These are phyloP conservation scores for Thunnus albacares DNA, from an alignment of 2,797 vertebrate species.

Conservation along the genomic window DNA sequence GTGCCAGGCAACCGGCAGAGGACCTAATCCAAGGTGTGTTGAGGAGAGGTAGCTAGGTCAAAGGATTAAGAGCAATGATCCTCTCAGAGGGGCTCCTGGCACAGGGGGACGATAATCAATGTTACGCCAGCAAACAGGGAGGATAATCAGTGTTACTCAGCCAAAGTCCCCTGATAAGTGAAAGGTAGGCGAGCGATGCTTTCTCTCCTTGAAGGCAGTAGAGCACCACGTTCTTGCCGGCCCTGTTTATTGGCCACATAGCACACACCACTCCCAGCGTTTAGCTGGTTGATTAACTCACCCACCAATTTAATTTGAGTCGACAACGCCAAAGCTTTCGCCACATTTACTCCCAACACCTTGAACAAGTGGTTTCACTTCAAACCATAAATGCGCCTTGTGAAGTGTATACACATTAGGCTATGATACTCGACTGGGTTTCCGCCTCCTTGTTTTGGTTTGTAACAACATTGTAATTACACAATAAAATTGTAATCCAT, in stretches of 20 bases:
- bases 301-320: constrained; percentile 36
- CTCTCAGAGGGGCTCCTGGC: constrained; percentile 81
- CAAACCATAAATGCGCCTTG: constrained; percentile 8
- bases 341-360: not conserved
- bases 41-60: constrained; percentile 82
- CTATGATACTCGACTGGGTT: not conserved
- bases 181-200: constrained; percentile 57
- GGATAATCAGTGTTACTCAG: constrained; percentile 80
- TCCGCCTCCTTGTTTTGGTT: constrained; percentile 17
- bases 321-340: not conserved
- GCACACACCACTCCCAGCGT: constrained; percentile 28
- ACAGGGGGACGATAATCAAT: constrained; percentile 79
- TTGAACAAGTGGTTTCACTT: constrained; percentile 19
- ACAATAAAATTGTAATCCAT: constrained; percentile 29
- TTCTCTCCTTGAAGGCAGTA: constrained; percentile 47
- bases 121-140: constrained; percentile 78
- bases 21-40: constrained; percentile 81
- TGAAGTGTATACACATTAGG: not conserved
- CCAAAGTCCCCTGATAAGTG: constrained; percentile 72
- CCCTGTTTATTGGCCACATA: constrained; percentile 21
- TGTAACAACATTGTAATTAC: constrained; percentile 24
- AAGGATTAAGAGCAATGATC: constrained; percentile 85
- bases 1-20: constrained; percentile 69
- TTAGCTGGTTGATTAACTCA: constrained; percentile 36
- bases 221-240: constrained; percentile 31